These are phyloP conservation scores for Siderastrea radians DNA, from an alignment of 92 coral and sea anemone genomes.

Conservation along the genomic window DNA sequence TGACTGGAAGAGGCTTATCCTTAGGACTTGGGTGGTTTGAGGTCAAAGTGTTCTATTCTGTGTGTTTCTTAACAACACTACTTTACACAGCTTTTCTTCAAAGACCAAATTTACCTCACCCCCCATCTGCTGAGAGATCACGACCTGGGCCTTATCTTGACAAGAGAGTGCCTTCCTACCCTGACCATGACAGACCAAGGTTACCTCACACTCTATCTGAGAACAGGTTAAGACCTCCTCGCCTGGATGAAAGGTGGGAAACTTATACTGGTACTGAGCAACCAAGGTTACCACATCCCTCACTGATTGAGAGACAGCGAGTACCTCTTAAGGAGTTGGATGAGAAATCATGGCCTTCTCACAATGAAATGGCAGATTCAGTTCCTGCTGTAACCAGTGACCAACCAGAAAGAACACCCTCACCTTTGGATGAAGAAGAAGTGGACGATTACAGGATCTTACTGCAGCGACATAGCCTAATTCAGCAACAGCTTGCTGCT, in stretches of 20 bases:
- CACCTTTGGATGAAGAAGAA: slow-evolving; percentile 57
- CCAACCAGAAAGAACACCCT: slow-evolving; percentile 31
- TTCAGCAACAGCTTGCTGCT: slow-evolving; percentile 90
- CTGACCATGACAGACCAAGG: slow-evolving; percentile 14
- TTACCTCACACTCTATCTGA: slow-evolving; percentile 2
- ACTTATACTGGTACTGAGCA: slow-evolving; percentile 4
- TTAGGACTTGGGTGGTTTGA: not conserved
- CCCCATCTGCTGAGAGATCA: not conserved
- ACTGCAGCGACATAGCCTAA: slow-evolving; percentile 87
- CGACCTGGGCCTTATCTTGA: slow-evolving; percentile 6
- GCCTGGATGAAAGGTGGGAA: slow-evolving; percentile 31
- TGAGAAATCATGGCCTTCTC: not conserved
- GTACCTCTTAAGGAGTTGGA: slow-evolving; percentile 29
- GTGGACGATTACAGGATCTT: slow-evolving; percentile 85
- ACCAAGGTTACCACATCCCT: slow-evolving; percentile 28
- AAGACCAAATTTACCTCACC: slow-evolving; percentile 40
- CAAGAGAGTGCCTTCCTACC: not conserved
- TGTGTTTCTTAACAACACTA: not conserved
- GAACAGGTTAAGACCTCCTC: not conserved
- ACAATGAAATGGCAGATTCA: not conserved
- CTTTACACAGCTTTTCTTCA: slow-evolving; percentile 7
- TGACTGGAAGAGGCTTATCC: too few species aligned
- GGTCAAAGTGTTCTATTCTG: not conserved
- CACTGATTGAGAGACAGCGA: slow-evolving; percentile 5
- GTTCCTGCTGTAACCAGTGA: not conserved